phyloP scores from a whole-genome alignment of 1,140 invertebrate species.

The Diorhabda carinulata region DNA sequence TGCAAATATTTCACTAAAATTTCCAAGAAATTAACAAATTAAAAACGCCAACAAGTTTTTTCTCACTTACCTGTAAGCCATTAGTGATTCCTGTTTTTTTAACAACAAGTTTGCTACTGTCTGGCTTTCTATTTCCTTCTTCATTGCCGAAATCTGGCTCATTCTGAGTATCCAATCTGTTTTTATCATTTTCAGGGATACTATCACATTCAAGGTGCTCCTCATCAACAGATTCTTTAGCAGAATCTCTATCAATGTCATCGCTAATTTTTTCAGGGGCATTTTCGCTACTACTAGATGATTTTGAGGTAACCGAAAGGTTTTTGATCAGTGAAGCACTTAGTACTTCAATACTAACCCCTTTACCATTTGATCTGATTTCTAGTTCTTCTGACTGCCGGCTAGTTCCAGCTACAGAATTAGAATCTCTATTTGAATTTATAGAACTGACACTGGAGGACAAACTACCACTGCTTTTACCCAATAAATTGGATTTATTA shows the following conservation, averaged over 20 bases:
- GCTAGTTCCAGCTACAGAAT: slow-evolving; percentile 36
- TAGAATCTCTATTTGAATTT: slow-evolving; percentile 34
- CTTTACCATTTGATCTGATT: slow-evolving; percentile 15
- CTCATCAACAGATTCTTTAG: slow-evolving; percentile 21
- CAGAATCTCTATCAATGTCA: slow-evolving; percentile 18
- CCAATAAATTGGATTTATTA: slow-evolving; percentile 26
- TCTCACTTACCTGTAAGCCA: slow-evolving; percentile 18
- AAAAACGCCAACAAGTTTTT: no score
- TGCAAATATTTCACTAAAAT: no score
- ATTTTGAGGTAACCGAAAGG: slow-evolving; percentile 32
- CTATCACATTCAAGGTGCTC: slow-evolving; percentile 22
- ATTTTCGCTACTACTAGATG: slow-evolving; percentile 36
- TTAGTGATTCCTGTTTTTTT: slow-evolving; percentile 8
- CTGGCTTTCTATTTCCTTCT: slow-evolving; percentile 13
- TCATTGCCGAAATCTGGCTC: neutral
- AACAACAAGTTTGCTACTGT: slow-evolving; percentile 17
- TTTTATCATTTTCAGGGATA: slow-evolving; percentile 15
- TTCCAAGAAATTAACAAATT: no score
- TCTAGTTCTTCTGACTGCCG: slow-evolving; percentile 32
- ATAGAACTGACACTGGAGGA: slow-evolving; percentile 38
- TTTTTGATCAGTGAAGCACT: slow-evolving; percentile 32
- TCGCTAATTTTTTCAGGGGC: slow-evolving; percentile 31
- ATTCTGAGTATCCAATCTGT: slow-evolving; percentile 5
- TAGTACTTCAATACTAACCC: slow-evolving; percentile 23
- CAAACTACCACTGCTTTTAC: slow-evolving; percentile 32